These are phyloP conservation scores for Amorpha juglandis DNA, from an alignment of 2,888 invertebrate genomes.

Conservation along the genomic window DNA sequence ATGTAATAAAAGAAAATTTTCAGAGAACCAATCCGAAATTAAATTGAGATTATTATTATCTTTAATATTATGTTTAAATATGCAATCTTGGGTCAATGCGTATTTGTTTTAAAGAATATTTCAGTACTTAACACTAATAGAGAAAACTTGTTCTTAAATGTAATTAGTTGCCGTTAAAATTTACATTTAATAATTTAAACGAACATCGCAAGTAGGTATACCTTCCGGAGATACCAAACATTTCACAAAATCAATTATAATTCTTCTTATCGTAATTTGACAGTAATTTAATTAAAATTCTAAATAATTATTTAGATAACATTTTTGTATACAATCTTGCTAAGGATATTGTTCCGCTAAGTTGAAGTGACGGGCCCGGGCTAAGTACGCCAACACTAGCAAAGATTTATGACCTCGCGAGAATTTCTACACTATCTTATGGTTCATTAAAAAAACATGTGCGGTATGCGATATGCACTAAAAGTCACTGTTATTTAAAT, in stretches of 20 bases:
- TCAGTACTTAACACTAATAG: background rate
- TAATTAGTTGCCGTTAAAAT: no score
- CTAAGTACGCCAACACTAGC: constrained; percentile 25
- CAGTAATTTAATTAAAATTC: constrained; percentile 2
- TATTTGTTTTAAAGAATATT: background rate
- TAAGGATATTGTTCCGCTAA: background rate
- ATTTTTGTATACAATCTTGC: background rate
- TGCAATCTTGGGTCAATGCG: background rate
- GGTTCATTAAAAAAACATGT: constrained; percentile 6
- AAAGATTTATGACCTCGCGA: constrained; percentile 37
- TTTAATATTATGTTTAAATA: no score
- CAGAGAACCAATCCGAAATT: background rate
- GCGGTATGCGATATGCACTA: background rate
- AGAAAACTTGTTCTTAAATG: no score
- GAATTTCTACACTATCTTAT: constrained; percentile 4
- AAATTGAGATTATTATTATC: constrained; percentile 1
- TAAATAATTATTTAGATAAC: no score
- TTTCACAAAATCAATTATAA: no score
- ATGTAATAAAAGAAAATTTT: no score
- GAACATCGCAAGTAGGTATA: no score
- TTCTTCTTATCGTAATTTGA: background rate
- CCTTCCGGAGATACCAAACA: no score
- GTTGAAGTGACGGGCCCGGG: background rate
- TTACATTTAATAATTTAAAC: no score
- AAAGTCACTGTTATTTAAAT: background rate